phyloP scores from a whole-genome alignment of 2,797 vertebrate genomes.

The Botia almorhae region DNA sequence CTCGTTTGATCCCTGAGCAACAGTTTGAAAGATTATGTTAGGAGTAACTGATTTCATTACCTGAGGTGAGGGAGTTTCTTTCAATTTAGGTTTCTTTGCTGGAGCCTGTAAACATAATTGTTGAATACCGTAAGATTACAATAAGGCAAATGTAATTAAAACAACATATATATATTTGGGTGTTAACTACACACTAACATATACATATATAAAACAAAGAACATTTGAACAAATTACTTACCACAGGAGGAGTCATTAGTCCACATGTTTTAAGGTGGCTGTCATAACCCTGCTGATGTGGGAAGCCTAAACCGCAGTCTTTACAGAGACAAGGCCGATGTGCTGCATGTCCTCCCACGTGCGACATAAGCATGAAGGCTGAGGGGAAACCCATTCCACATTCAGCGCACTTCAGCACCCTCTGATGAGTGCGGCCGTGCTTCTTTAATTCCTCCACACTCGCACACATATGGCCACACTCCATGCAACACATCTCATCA shows the following conservation, averaged over 20 bases:
- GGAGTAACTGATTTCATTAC: not conserved
- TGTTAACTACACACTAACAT: too few relatives aligned
- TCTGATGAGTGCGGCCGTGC: slow-evolving; percentile 80
- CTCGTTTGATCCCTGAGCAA: not conserved
- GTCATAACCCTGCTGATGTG: slow-evolving; percentile 80
- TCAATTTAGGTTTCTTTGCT: slow-evolving; percentile 47
- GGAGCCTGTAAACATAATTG: slow-evolving; percentile 42
- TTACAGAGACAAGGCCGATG: slow-evolving; percentile 79
- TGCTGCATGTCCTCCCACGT: slow-evolving; percentile 81
- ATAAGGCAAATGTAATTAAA: too few relatives aligned
- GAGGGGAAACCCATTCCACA: slow-evolving; percentile 83
- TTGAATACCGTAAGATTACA: not conserved
- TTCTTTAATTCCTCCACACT: slow-evolving; percentile 75
- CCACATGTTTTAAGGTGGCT: slow-evolving; percentile 80
- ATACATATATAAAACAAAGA: not conserved
- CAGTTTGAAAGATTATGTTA: slow-evolving; percentile 14
- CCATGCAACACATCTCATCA: slow-evolving; percentile 77
- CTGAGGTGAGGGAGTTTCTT: not conserved
- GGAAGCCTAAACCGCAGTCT: slow-evolving; percentile 80
- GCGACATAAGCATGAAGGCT: slow-evolving; percentile 80
- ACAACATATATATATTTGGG: too few relatives aligned
- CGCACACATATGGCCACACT: slow-evolving; percentile 76
- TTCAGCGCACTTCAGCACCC: slow-evolving; percentile 78
- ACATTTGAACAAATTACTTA: slow-evolving; percentile 55
- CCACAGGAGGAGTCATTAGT: slow-evolving; percentile 56